Conservation (phyloP, 1,140 invertebrate species). For the Sycobia sp. region DNA sequence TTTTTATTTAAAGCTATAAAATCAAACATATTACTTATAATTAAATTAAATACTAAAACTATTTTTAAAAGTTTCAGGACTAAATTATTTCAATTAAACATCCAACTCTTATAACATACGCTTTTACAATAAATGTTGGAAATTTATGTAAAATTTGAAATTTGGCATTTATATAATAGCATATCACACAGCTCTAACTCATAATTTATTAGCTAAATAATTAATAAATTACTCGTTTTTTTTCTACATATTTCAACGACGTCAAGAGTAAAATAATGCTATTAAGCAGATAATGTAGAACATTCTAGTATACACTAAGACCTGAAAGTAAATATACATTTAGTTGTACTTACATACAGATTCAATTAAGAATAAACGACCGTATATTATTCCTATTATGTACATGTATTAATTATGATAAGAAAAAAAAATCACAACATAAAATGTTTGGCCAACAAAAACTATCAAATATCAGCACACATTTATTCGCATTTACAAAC, state of each 20-base stretch:
- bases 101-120: conserved; percentile 14
- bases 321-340: conserved; percentile 20
- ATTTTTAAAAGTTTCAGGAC: not conserved
- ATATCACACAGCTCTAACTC: conserved; percentile 13
- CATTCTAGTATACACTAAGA: conserved; percentile 18
- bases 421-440: conserved; percentile 24
- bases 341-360: not conserved
- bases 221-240: conserved; percentile 11
- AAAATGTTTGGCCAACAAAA: conserved; percentile 19
- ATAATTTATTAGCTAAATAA: conserved; percentile 5
- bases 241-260: conserved; percentile 10
- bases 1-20: conserved; percentile 1
- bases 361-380: conserved; percentile 23
- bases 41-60: not conserved
- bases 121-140: conserved; percentile 2
- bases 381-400: conserved; percentile 21
- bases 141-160: conserved; percentile 17
- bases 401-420: conserved; percentile 27
- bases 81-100: conserved; percentile 15
- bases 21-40: not conserved
- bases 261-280: conserved; percentile 10
- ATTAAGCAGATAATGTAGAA: not conserved
- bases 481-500: conserved; percentile 9
- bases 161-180: conserved; percentile 29
- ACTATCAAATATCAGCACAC: conserved; percentile 10